Conservation (phyloP, 2,888 invertebrate species). For the Pseudococcus viburni region DNA sequence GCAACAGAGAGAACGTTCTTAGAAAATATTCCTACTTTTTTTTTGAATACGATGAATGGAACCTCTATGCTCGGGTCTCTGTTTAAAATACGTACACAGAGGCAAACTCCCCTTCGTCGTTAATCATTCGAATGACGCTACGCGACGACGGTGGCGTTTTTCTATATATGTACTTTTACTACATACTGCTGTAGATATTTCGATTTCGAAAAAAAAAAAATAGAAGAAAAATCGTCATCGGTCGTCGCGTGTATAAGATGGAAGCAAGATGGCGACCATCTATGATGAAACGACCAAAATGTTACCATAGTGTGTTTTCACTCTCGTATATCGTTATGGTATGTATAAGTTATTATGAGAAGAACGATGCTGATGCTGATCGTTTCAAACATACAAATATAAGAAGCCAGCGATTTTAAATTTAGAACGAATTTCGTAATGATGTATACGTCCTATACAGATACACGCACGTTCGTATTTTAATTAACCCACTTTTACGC, state of each 20-base stretch:
- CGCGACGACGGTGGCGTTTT: slow-evolving; percentile 1
- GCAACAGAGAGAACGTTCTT: not conserved
- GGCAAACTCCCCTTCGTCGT: slow-evolving; percentile 14
- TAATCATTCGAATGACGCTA: not conserved
- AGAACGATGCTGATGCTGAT: slow-evolving; percentile 14
- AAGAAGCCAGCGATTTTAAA: slow-evolving; percentile 20
- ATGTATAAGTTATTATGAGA: not conserved
- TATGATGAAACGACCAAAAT: not conserved
- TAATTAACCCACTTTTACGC: slow-evolving; percentile 42
- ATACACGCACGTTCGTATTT: slow-evolving; percentile 47
- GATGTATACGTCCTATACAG: slow-evolving; percentile 14
- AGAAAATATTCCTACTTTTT: not conserved
- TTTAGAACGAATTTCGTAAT: slow-evolving; percentile 50
- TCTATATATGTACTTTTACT: not conserved
- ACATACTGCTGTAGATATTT: not conserved
- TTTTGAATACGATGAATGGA: slow-evolving; percentile 14
- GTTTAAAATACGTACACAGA: not conserved
- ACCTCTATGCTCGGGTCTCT: not conserved
- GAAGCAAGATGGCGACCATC: not conserved
- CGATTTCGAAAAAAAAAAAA: not conserved
- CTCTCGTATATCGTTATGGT: not conserved
- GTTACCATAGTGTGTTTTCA: not conserved
- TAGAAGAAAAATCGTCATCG: not conserved
- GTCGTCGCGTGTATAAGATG: not conserved
- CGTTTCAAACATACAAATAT: not conserved